phyloP scores from a whole-genome alignment of 2,888 invertebrate species.

The Bursaphelenchus okinawaensis region DNA sequence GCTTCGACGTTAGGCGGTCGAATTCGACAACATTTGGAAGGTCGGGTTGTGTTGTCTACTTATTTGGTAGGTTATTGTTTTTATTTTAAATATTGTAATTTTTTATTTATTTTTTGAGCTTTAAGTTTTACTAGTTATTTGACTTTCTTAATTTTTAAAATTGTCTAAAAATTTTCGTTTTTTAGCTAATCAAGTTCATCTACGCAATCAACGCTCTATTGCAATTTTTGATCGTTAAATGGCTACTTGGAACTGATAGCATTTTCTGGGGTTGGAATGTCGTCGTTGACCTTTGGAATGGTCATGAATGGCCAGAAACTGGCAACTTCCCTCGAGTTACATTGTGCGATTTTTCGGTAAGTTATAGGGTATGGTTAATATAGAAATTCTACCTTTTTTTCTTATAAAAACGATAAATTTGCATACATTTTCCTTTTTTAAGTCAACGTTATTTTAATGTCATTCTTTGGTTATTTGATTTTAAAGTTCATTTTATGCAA shows the following conservation, averaged over 20 bases:
- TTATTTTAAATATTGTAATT: too few relatives aligned
- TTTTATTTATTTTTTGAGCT: not conserved
- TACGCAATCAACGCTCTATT: conserved; percentile 50
- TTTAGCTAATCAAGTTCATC: conserved; percentile 47
- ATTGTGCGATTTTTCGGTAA: conserved; percentile 55
- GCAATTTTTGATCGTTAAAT: conserved; percentile 52
- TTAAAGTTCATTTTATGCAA: too few relatives aligned
- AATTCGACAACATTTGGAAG: conserved; percentile 25
- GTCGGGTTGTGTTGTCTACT: conserved; percentile 26
- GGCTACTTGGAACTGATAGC: conserved; percentile 50
- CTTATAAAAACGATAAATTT: too few relatives aligned
- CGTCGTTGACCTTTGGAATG: conserved; percentile 41
- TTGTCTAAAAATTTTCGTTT: not conserved
- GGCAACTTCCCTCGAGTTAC: conserved; percentile 56
- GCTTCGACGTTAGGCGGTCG: conserved; percentile 24
- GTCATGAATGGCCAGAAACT: conserved; percentile 55
- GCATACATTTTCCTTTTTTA: too few relatives aligned
- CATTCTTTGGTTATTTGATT: too few relatives aligned
- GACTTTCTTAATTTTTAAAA: conserved; percentile 4
- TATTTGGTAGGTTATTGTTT: conserved; percentile 45
- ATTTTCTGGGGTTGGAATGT: conserved; percentile 55
- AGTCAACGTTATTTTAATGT: too few relatives aligned
- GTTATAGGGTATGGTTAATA: too few relatives aligned
- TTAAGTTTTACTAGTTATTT: not conserved
- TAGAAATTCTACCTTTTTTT: too few relatives aligned